Base-by-base conservation (phyloP, 1,140 invertebrate genomes). In the Homarus americanus region DNA sequence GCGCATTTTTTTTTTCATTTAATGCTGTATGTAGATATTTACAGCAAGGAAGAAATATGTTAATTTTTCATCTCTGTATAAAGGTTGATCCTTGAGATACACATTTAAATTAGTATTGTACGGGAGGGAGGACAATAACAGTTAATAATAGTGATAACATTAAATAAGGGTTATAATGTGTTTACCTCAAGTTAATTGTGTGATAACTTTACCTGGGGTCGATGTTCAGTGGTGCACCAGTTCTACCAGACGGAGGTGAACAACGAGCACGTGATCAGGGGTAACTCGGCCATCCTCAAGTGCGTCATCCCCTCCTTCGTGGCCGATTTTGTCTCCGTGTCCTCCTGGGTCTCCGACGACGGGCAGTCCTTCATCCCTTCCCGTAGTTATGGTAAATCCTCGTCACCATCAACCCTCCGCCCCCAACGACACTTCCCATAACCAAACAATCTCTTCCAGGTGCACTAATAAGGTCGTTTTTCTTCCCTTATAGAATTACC, bases 241-340 rank as follows among this genome's bases (percentile, higher is more conserved):
- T 96, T 96, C 94, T 98, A 97, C 95, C 96, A 97, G 94, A 97
- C 97, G 92, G 97, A 98, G 95, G 93, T 92, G 12, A 92, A 92
- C 83, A 91, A 91, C 32, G 93, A 98, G 93, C 98, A 98, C 95
- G 97, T 97, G 32, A 98, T 98, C 93, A 95, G 97, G 91, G 97
- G 97, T 86, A 98, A 98, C 94, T 97, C 97, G 75, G 98, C 97
- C 82, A 96, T 98, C 91, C 95, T 99, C 93, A 98, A 98, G 94
- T 99, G 98, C 95, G 96, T 97, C 93, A 97, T 98, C 93, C 98
- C 98, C 28, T 97, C 97, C 69, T 99, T 98, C 94, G 97, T 98
- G 73, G 97, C 97, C 69, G 98, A 98, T 95, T 98, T 98, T 94
- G 97, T 99, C 40, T 96, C 95, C 93, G 97, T 99, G 91, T 95